Conservation (phyloP, 2,113 vertebrate species). For the Aythya baeri region DNA sequence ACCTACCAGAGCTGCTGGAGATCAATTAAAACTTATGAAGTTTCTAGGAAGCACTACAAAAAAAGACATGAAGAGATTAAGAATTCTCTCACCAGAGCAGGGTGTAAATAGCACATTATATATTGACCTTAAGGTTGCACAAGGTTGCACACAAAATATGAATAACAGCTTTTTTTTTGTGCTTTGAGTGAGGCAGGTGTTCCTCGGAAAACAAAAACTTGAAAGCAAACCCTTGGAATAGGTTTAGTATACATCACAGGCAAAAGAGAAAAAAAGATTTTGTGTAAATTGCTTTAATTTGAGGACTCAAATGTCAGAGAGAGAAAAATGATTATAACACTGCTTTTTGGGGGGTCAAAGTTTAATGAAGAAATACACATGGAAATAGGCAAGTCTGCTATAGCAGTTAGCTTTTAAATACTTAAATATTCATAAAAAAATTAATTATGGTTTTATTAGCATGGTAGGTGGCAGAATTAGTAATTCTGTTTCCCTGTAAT, state of each 20-base stretch:
- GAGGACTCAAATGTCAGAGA: background rate
- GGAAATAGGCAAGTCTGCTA: background rate
- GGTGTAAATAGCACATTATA: background rate
- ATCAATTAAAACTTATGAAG: background rate
- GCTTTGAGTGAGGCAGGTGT: background rate
- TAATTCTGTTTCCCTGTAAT: background rate
- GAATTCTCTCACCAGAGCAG: background rate
- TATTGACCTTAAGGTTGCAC: background rate
- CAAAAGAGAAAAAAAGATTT: background rate
- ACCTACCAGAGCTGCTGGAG: background rate
- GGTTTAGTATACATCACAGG: background rate
- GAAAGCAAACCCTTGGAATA: background rate
- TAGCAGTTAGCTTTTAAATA: background rate
- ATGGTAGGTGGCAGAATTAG: background rate
- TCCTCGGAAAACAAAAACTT: background rate
- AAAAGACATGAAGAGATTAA: background rate
- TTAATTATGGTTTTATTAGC: background rate
- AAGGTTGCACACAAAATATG: background rate
- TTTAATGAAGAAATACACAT: background rate
- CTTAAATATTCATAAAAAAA: background rate
- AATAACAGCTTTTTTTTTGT: background rate
- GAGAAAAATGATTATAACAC: background rate
- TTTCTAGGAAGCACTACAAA: background rate
- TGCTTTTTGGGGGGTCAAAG: background rate
- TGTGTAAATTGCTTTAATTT: background rate